These are phyloP conservation scores for Prunella fulvescens DNA, from an alignment of 2,113 vertebrate species.

Conservation along the genomic window DNA sequence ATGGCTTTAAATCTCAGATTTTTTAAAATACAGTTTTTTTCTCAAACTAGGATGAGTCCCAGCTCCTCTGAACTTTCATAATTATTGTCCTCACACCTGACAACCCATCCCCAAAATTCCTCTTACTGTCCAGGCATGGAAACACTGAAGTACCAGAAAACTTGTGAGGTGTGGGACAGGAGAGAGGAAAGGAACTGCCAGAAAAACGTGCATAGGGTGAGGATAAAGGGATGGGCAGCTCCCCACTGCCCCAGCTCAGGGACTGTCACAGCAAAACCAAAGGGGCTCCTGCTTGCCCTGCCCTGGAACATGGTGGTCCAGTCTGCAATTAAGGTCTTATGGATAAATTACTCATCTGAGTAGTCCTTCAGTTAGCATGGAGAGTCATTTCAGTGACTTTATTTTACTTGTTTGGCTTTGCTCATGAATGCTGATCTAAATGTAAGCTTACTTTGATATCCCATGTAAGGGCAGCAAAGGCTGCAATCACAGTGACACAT, in stretches of 20 bases:
- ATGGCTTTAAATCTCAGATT: neutral
- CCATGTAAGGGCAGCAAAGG: neutral
- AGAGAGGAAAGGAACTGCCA: neutral
- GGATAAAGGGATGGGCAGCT: neutral
- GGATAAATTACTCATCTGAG: neutral
- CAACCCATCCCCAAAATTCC: neutral
- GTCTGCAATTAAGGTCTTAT: neutral
- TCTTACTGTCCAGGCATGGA: neutral
- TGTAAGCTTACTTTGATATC: neutral
- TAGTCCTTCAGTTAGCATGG: neutral
- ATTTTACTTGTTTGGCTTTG: neutral
- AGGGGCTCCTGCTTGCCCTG: neutral
- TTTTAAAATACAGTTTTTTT: neutral
- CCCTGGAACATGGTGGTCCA: neutral
- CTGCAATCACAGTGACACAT: neutral
- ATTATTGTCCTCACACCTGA: neutral
- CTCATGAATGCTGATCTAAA: neutral
- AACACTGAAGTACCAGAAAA: neutral
- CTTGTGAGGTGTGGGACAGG: neutral
- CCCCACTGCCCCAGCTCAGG: neutral
- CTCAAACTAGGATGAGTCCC: neutral
- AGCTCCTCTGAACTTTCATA: neutral
- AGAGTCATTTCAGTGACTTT: neutral
- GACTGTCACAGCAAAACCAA: neutral
- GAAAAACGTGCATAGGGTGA: neutral